A percentile compares a stretch with the other conserved stretches of the same genome.
phyloP scores from a whole-genome alignment of 2,888 invertebrate species.

The Ichneumoninae sp. region DNA sequence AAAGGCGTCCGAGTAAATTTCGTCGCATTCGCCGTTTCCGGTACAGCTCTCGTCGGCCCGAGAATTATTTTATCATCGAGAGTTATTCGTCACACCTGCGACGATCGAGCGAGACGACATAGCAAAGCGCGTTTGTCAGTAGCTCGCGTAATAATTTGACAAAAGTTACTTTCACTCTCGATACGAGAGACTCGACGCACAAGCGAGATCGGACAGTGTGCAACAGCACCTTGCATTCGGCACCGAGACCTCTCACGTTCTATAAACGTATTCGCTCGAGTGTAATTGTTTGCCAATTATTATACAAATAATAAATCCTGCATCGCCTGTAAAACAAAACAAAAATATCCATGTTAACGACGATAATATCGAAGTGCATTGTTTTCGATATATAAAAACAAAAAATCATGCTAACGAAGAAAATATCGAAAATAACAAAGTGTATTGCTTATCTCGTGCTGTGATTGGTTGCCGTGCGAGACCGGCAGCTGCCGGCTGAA shows the following conservation, averaged over 20 bases:
- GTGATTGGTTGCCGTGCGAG: background rate
- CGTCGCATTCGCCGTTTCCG: background rate
- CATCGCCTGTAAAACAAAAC: background rate
- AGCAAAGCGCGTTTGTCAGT: constrained; percentile 60
- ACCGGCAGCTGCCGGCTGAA: background rate
- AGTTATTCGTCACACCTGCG: constrained; percentile 22
- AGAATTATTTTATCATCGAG: constrained; percentile 4
- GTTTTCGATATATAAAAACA: too few relatives aligned
- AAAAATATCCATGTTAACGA: background rate
- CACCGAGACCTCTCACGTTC: constrained; percentile 18
- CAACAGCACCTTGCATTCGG: constrained; percentile 13
- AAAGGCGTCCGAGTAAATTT: constrained; percentile 46
- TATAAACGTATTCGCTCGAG: background rate
- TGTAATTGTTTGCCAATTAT: background rate
- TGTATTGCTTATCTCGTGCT: background rate
- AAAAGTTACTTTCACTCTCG: constrained; percentile 64
- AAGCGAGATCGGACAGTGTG: constrained; percentile 36
- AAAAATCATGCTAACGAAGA: too few relatives aligned
- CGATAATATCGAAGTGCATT: background rate
- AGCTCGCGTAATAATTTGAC: constrained; percentile 62
- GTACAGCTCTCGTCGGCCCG: background rate
- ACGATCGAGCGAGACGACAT: constrained; percentile 46
- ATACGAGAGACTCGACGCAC: constrained; percentile 37
- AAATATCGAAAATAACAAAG: background rate
- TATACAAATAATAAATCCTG: background rate